Evolutionary conservation across 2,888 invertebrate species (phyloP).

Genomic region (Tetranychus truncatus): DNA sequence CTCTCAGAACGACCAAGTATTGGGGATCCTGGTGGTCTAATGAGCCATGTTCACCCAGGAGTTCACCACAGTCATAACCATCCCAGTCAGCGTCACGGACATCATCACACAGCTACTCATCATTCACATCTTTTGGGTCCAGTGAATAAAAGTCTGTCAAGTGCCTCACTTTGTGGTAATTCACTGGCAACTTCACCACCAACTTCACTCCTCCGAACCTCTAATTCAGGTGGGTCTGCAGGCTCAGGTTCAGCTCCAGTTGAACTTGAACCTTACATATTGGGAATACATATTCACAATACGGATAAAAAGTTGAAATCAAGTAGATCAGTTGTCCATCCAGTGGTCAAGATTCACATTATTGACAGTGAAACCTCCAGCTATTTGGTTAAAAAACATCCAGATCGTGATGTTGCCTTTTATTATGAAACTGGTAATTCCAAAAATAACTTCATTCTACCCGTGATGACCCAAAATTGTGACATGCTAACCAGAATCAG

Average conservation of each 20-base stretch:
- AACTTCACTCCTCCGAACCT: not conserved
- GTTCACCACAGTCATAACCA: not conserved
- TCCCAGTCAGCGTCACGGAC: not conserved
- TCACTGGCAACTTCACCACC: not conserved
- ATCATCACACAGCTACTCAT: not conserved
- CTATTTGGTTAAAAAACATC: slow-evolving; percentile 37
- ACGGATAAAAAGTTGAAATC: slow-evolving; percentile 34
- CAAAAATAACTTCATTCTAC: slow-evolving; percentile 38
- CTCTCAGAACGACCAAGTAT: not conserved
- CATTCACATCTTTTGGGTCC: no score
- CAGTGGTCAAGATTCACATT: slow-evolving; percentile 45
- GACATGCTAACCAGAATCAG: slow-evolving; percentile 30
- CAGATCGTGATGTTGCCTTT: slow-evolving; percentile 28
- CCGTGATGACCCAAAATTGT: slow-evolving; percentile 44
- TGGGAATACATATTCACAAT: slow-evolving; percentile 8
- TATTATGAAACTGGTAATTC: not conserved
- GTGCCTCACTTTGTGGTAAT: not conserved
- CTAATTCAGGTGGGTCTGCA: not conserved
- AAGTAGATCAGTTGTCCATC: slow-evolving; percentile 43
- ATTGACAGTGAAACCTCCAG: slow-evolving; percentile 41
- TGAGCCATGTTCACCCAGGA: not conserved
- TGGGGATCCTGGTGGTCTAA: not conserved
- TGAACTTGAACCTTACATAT: not conserved
- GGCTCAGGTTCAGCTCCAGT: not conserved
- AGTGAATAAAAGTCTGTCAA: not conserved